Percentiles rank a stretch among this genome's conserved stretches.
phyloP scores from a whole-genome alignment of 2,797 vertebrate species.

The Paedocypris micromegethes region DNA sequence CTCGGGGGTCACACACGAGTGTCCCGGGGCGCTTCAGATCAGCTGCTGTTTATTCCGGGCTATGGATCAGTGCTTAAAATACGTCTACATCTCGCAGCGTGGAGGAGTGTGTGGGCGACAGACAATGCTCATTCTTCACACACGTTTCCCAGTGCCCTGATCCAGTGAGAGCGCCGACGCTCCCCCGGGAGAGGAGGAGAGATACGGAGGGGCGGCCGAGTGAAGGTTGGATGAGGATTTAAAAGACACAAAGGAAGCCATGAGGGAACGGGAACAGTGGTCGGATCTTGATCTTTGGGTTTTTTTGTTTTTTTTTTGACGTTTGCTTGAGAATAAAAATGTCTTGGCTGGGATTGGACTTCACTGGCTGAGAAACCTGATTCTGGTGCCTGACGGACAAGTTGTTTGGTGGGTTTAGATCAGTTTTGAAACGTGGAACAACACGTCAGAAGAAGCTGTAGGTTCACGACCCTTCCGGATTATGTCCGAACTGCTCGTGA shows the following conservation, averaged over 20 bases:
- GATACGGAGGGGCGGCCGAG: background rate
- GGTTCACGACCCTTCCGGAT: too few species aligned
- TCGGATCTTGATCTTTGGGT: background rate
- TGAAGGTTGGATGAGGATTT: constrained; percentile 5
- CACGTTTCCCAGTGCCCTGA: constrained; percentile 38
- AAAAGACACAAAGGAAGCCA: background rate
- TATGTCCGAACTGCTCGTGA: too few species aligned
- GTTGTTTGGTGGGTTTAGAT: too few species aligned
- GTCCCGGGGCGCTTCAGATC: constrained; percentile 59
- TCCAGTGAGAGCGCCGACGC: constrained; percentile 2
- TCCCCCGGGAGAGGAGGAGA: constrained; percentile 7
- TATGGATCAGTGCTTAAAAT: constrained; percentile 80
- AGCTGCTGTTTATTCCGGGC: constrained; percentile 74
- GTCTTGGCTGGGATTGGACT: too few species aligned
- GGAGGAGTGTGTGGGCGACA: constrained; percentile 71
- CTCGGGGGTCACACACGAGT: constrained; percentile 59
- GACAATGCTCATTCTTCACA: constrained; percentile 69
- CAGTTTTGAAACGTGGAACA: too few species aligned
- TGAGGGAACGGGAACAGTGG: background rate
- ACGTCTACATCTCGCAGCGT: constrained; percentile 82
- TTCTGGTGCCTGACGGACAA: too few species aligned
- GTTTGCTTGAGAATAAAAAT: too few species aligned
- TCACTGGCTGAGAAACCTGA: too few species aligned
- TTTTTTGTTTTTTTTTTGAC: background rate
- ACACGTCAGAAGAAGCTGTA: too few species aligned